Evolutionary conservation across 1,140 invertebrate genomes (phyloP).

Genomic region (Pogonus chalceus): DNA sequence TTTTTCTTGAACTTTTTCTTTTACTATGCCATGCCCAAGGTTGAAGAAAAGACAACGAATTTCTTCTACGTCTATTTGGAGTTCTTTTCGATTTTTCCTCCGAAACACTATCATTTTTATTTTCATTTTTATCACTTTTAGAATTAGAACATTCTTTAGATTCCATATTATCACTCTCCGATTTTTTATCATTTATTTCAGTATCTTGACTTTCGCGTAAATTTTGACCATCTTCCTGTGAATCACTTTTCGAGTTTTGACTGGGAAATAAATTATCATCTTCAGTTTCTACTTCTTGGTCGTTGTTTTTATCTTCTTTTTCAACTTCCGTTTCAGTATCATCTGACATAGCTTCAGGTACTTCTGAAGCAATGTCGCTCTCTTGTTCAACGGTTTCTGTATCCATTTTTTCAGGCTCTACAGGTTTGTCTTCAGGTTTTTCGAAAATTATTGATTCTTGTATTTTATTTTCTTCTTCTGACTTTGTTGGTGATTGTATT

Average conservation of each 20-base stretch:
- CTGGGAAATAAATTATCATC: slow-evolving; percentile 10
- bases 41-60: slow-evolving; percentile 54
- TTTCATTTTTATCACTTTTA: slow-evolving; percentile 25
- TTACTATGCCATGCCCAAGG: slow-evolving; percentile 66
- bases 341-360: slow-evolving; percentile 24
- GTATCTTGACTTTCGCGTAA: background rate
- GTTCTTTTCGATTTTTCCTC: slow-evolving; percentile 43
- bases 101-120: slow-evolving; percentile 31
- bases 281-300: slow-evolving; percentile 25
- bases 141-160: slow-evolving; percentile 10
- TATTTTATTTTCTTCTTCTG: background rate
- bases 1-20: slow-evolving; percentile 53
- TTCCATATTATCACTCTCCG: slow-evolving; percentile 12
- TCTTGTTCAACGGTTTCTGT: slow-evolving; percentile 12
- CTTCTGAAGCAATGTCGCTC: slow-evolving; percentile 9
- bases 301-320: slow-evolving; percentile 33
- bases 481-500: slow-evolving; percentile 9
- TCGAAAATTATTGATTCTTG: slow-evolving; percentile 10
- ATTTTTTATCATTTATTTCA: slow-evolving; percentile 13
- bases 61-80: slow-evolving; percentile 43
- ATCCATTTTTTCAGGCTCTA: slow-evolving; percentile 14
- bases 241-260: background rate
- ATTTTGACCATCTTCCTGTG: background rate
- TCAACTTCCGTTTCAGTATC: slow-evolving; percentile 28
- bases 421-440: slow-evolving; percentile 22